A percentile compares a stretch with the other conserved stretches of the same genome.
Evolutionary conservation across 1,140 invertebrate species (phyloP).

Genomic region (Wasmannia auropunctata): DNA sequence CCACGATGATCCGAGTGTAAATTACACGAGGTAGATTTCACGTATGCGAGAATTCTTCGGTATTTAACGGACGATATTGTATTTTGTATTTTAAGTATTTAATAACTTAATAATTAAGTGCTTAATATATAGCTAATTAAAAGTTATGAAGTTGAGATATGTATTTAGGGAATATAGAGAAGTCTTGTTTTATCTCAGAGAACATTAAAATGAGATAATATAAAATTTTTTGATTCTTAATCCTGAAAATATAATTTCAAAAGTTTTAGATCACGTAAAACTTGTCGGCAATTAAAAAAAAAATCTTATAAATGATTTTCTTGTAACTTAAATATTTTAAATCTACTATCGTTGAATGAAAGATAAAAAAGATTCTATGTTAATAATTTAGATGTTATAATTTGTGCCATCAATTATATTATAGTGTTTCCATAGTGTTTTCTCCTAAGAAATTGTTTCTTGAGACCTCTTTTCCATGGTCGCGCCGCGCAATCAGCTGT

Average conservation of each 20-base stretch:
- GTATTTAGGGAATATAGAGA: too few species aligned
- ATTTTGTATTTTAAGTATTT: not conserved
- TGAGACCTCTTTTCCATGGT: not conserved
- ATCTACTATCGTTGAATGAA: not conserved
- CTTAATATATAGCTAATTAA: not conserved
- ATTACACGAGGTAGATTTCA: not conserved
- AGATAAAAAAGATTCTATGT: not conserved
- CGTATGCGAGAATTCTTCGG: not conserved
- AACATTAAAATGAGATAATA: not conserved
- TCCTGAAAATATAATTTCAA: not conserved
- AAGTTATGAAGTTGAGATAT: not conserved
- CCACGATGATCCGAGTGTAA: not conserved
- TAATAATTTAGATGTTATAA: not conserved
- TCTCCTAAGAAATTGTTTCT: not conserved
- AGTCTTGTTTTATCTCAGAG: not conserved
- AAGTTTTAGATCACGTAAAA: not conserved
- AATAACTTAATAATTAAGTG: not conserved
- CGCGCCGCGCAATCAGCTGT: constrained; percentile 41
- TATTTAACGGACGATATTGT: not conserved
- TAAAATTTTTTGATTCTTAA: not conserved
- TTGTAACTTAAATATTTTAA: not conserved
- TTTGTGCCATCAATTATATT: not conserved
- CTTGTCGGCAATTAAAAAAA: not conserved
- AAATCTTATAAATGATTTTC: not conserved
- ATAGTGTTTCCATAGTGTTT: not conserved